phyloP scores from a whole-genome alignment of 1,140 invertebrate species.

The Panagrolaimus sp. region DNA sequence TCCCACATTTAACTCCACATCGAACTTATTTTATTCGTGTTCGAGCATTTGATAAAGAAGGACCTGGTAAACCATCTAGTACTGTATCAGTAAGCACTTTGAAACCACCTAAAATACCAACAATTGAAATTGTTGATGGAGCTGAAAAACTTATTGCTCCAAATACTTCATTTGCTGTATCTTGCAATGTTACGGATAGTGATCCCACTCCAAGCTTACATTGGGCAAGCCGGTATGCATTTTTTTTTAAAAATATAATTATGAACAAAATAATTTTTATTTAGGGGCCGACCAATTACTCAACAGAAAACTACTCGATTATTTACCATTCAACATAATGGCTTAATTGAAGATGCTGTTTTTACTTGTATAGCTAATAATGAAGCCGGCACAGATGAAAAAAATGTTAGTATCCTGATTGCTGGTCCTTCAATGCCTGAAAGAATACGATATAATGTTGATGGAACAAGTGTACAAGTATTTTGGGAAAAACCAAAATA shows the following conservation, averaged over 20 bases:
- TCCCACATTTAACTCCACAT: conserved; percentile 45
- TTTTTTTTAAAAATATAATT: too few relatives aligned
- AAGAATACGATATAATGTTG: conserved; percentile 53
- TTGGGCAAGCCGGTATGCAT: conserved; percentile 17
- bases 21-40: conserved; percentile 51
- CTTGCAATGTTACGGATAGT: conserved; percentile 51
- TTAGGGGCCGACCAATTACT: conserved; percentile 46
- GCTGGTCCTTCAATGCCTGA: conserved; percentile 46
- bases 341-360: conserved; percentile 47
- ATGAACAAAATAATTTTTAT: too few relatives aligned
- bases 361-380: conserved; percentile 57
- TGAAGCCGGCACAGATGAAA: conserved; percentile 50
- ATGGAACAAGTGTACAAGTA: conserved; percentile 47
- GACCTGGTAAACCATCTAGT: conserved; percentile 53
- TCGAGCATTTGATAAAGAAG: conserved; percentile 52
- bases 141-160: conserved; percentile 49
- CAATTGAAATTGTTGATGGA: conserved; percentile 47
- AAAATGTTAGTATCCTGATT: conserved; percentile 18
- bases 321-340: conserved; percentile 43
- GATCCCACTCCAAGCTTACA: conserved; percentile 47
- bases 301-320: conserved; percentile 10
- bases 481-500: conserved; percentile 53
- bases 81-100: conserved; percentile 50
- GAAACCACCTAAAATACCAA: conserved; percentile 50
- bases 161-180: conserved; percentile 41